Evolutionary conservation across 2,113 vertebrate species (phyloP).

Genomic region (Ellobius talpinus): DNA sequence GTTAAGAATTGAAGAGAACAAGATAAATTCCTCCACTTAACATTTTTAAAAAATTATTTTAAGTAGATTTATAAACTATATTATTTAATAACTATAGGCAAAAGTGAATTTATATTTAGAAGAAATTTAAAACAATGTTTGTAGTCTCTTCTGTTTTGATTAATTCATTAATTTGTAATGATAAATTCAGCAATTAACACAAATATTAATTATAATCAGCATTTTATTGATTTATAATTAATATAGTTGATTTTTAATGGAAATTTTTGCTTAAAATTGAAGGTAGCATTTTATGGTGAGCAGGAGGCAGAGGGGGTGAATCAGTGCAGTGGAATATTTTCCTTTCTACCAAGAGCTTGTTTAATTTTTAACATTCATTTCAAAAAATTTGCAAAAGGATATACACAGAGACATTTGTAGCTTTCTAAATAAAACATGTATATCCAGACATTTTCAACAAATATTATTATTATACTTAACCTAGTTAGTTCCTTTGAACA

Average conservation of each 20-base stretch:
- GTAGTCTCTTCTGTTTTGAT: slow-evolving; percentile 2
- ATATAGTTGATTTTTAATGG: slow-evolving; percentile 63
- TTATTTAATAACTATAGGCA: slow-evolving; percentile 64
- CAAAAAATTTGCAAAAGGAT: neutral
- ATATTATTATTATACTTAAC: slow-evolving; percentile 28
- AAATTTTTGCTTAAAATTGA: slow-evolving; percentile 39
- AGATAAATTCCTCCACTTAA: slow-evolving; percentile 62
- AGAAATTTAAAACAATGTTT: slow-evolving; percentile 59
- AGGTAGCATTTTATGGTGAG: slow-evolving; percentile 12
- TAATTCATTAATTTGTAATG: slow-evolving; percentile 65
- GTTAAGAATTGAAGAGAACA: neutral
- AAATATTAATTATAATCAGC: slow-evolving; percentile 73
- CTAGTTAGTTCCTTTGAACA: neutral
- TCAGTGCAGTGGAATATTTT: slow-evolving; percentile 12
- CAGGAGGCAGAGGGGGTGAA: neutral
- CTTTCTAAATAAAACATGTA: slow-evolving; percentile 43
- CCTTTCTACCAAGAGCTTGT: neutral
- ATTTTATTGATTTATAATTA: slow-evolving; percentile 64
- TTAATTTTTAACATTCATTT: slow-evolving; percentile 54
- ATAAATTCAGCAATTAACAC: slow-evolving; percentile 56
- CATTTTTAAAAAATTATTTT: slow-evolving; percentile 58
- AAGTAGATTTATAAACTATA: slow-evolving; percentile 58
- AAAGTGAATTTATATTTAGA: slow-evolving; percentile 51
- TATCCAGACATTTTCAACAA: slow-evolving; percentile 18
- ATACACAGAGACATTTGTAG: neutral